Evolutionary conservation across 92 coral and sea anemone species (phyloP).

Genomic region (Epizoanthus stellaris): DNA sequence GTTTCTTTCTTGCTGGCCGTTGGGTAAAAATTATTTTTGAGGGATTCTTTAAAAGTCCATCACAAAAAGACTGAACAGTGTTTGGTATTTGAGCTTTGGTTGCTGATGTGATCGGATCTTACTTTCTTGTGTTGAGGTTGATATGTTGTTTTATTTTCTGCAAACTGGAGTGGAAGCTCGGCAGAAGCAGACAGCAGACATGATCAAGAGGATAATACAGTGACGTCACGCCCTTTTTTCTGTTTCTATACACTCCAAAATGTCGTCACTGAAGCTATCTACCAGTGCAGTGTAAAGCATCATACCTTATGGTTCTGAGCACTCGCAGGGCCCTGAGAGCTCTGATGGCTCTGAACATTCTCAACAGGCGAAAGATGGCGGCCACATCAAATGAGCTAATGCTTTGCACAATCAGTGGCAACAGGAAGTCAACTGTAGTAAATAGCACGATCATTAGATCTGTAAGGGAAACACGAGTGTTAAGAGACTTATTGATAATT

Average conservation of each 20-base stretch:
- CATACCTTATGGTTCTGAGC: constrained; percentile 91
- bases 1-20: too few species aligned
- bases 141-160: too few species aligned
- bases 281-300: neutral
- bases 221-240: too few species aligned
- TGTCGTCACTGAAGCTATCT: too few species aligned
- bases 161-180: too few species aligned
- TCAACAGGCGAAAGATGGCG: constrained; percentile 92
- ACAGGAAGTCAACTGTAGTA: constrained; percentile 93
- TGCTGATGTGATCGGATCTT: too few species aligned
- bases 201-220: neutral
- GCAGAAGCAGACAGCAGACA: neutral
- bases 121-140: too few species aligned
- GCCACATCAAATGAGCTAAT: constrained; percentile 97
- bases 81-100: too few species aligned
- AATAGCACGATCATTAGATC: constrained; percentile 90
- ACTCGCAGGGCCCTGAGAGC: constrained; percentile 96
- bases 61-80: too few species aligned
- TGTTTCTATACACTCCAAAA: neutral
- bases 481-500: too few species aligned
- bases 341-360: constrained; percentile 98
- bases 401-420: constrained; percentile 92
- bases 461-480: constrained; percentile 9
- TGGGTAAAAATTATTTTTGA: too few species aligned
- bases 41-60: too few species aligned